Percentiles rank a stretch among this genome's conserved stretches.
These are phyloP conservation scores for Cheirogaleus medius DNA, from an alignment of 2,113 vertebrate species.

Conservation along the genomic window DNA sequence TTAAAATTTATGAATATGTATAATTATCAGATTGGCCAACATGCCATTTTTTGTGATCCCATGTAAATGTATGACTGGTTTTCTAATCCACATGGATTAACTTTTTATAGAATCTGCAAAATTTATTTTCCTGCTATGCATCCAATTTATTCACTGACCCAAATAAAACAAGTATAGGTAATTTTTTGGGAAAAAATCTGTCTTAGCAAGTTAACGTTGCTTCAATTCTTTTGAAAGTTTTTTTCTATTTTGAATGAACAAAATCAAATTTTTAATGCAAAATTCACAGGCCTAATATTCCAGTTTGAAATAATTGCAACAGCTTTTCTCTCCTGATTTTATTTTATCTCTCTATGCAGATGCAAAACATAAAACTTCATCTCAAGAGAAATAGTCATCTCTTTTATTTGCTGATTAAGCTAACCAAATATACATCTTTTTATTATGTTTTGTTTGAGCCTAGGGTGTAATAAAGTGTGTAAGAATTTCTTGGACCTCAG, in stretches of 20 bases:
- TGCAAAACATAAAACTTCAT: not conserved
- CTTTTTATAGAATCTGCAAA: not conserved
- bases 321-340: not conserved
- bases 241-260: not conserved
- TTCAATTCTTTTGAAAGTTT: not conserved
- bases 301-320: not conserved
- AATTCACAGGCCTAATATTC: not conserved
- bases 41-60: not conserved
- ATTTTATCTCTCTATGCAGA: not conserved
- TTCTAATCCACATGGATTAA: not conserved
- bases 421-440: not conserved
- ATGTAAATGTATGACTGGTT: not conserved
- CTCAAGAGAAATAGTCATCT: not conserved
- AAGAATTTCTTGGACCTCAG: not conserved
- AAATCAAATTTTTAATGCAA: not conserved
- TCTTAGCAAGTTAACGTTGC: not conserved
- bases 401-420: not conserved
- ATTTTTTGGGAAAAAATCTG: not conserved
- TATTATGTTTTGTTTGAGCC: not conserved
- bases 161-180: not conserved
- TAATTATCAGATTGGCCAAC: not conserved
- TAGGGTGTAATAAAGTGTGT: not conserved
- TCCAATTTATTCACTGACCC: not conserved
- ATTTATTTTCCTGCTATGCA: not conserved
- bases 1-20: not conserved